A percentile compares a stretch with the other conserved stretches of the same genome.
phyloP scores from a whole-genome alignment of 2,113 vertebrate genomes.

The Pluvialis apricaria region DNA sequence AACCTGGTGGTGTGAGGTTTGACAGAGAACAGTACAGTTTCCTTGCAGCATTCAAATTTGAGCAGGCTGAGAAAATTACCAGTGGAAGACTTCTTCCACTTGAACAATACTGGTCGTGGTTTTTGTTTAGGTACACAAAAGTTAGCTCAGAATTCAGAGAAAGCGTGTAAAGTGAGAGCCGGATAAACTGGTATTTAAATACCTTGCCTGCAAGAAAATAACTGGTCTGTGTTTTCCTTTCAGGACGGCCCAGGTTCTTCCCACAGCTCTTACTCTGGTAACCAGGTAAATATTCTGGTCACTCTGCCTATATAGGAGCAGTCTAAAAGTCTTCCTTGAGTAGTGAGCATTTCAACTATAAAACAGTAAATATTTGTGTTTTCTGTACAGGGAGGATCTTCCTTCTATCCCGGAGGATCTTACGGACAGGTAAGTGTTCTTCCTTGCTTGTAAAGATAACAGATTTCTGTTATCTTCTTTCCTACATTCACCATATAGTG shows the following conservation, averaged over 20 bases:
- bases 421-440: neutral
- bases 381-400: neutral
- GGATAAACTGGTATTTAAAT: neutral
- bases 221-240: neutral
- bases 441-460: neutral
- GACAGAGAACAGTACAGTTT: neutral
- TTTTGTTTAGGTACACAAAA: neutral
- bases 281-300: slow-evolving; percentile 12
- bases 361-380: neutral
- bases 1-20: neutral
- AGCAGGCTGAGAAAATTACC: neutral
- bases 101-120: neutral
- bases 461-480: neutral
- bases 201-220: neutral
- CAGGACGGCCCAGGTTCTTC: neutral
- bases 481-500: neutral
- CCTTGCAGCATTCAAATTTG: neutral
- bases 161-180: neutral
- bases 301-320: neutral
- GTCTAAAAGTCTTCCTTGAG: neutral
- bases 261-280: neutral
- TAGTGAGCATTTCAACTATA: neutral
- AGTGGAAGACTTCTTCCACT: neutral
- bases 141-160: neutral
- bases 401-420: neutral